Conservation (phyloP, 2,888 invertebrate genomes). For the Xylota segnis region DNA sequence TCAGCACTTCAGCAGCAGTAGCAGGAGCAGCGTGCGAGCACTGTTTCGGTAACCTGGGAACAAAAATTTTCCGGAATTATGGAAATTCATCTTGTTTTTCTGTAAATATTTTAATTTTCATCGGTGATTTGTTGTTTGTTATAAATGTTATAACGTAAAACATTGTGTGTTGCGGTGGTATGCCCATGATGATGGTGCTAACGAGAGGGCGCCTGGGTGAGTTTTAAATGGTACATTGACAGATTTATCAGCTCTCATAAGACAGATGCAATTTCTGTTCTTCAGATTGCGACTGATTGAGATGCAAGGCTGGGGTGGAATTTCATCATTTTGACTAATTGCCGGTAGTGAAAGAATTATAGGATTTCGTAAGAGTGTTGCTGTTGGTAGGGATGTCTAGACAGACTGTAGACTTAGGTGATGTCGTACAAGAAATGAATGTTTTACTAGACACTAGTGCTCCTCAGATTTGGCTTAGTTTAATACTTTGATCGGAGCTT, state of each 20-base stretch:
- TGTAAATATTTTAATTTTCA: conserved; percentile 76
- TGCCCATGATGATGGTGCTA: conserved; percentile 61
- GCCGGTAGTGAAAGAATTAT: conserved; percentile 69
- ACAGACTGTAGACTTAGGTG: neutral
- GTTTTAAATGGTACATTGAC: conserved; percentile 73
- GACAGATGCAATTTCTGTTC: conserved; percentile 73
- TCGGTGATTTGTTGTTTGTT: conserved; percentile 76
- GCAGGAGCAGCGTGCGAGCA: conserved; percentile 8
- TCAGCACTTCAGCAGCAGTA: conserved; percentile 54
- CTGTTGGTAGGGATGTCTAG: neutral
- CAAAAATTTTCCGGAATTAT: conserved; percentile 58
- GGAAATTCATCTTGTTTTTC: conserved; percentile 75
- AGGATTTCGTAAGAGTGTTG: neutral
- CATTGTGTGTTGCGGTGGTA: conserved; percentile 35
- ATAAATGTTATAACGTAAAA: conserved; percentile 64
- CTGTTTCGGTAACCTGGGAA: conserved; percentile 10
- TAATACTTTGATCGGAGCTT: too few relatives aligned
- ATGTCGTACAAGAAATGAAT: too few relatives aligned
- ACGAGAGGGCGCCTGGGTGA: conserved; percentile 76
- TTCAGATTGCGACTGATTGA: conserved; percentile 44
- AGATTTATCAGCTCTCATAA: conserved; percentile 74
- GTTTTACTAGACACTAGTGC: too few relatives aligned
- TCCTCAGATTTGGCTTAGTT: too few relatives aligned
- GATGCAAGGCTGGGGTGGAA: conserved; percentile 28
- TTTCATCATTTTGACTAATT: conserved; percentile 65